Conservation (phyloP, 2,113 vertebrate genomes). For the Lamprologus tigripictilis region DNA sequence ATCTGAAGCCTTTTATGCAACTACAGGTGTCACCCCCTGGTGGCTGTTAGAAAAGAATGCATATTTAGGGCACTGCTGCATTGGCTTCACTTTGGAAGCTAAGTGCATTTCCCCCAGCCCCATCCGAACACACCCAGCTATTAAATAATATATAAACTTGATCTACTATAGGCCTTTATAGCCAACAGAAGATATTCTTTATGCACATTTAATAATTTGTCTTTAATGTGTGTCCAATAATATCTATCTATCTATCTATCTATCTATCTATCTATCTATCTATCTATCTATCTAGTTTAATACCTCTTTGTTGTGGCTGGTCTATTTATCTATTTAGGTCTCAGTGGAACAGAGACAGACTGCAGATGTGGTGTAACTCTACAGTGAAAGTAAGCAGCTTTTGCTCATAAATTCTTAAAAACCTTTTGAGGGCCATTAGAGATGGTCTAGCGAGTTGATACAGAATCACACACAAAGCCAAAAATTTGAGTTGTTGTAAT, state of each 20-base stretch:
- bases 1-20: not conserved
- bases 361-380: not conserved
- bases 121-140: not conserved
- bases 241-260: not conserved
- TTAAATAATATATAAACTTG: slow-evolving; percentile 50
- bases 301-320: not conserved
- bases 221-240: not conserved
- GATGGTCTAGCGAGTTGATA: not conserved
- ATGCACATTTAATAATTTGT: not conserved
- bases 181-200: not conserved
- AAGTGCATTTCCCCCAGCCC: not conserved
- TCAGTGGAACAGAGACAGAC: not conserved
- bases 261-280: not conserved
- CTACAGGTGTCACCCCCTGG: not conserved
- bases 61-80: not conserved
- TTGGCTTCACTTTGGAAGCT: not conserved
- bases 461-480: not conserved
- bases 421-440: not conserved
- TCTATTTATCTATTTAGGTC: not conserved
- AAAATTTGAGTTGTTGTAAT: not conserved
- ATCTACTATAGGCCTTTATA: not conserved
- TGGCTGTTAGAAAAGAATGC: not conserved
- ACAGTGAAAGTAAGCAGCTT: not conserved
- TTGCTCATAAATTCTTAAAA: slow-evolving; percentile 24
- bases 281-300: not conserved